These are phyloP conservation scores for Eclectus roratus DNA, from an alignment of 2,113 vertebrate species.

Conservation along the genomic window DNA sequence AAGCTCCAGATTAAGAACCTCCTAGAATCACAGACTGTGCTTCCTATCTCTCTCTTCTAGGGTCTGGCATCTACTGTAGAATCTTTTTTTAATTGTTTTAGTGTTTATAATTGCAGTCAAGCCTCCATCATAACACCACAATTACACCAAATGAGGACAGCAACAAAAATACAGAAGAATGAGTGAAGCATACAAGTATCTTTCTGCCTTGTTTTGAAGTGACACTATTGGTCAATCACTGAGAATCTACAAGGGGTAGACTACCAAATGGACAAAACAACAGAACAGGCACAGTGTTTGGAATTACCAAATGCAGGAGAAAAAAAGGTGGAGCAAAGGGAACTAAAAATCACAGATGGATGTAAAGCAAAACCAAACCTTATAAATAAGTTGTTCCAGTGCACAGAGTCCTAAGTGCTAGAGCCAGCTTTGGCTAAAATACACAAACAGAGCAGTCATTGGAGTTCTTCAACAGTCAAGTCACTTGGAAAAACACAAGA, in stretches of 20 bases:
- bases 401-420: neutral
- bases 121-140: neutral
- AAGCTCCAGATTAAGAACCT: neutral
- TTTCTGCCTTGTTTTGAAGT: neutral
- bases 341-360: neutral
- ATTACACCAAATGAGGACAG: neutral
- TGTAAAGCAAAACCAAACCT: neutral
- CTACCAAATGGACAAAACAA: neutral
- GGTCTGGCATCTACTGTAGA: neutral
- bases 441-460: constrained; percentile 47
- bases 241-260: neutral
- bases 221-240: neutral
- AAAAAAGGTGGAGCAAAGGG: neutral
- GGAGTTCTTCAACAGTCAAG: constrained; percentile 50
- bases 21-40: neutral
- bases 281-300: neutral
- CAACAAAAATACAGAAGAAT: neutral
- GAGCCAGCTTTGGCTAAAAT: constrained; percentile 36
- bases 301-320: neutral
- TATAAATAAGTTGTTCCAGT: constrained; percentile 40
- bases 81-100: neutral
- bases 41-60: neutral
- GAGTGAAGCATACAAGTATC: neutral
- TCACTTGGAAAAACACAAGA: constrained; percentile 52
- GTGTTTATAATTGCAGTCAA: neutral